Evolutionary conservation across 2,797 vertebrate species (phyloP), one percentile per base, ranked within the genome.

Genomic region (Sebastolobus altivelis): DNA sequence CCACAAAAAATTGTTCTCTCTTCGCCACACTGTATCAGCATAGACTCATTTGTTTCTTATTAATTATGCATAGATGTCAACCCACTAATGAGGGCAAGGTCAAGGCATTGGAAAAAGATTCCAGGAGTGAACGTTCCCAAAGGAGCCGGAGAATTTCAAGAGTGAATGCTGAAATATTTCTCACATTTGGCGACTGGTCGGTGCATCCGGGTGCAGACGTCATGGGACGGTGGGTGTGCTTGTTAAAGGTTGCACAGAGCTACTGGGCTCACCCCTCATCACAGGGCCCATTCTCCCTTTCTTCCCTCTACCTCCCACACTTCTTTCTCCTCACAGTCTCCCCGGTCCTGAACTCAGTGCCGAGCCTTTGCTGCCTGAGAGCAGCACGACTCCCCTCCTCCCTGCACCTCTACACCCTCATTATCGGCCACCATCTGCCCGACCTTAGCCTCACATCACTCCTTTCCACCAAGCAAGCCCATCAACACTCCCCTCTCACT

Each of bases 381-480:
- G 79, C 90, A 89, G 85, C 90, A 85, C 33, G 84, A 79, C 77
- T 87, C 80, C 83, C 89, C 83, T 87, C 82, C 84, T 87, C 86
- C 79, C 79, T 65, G 66, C 81, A 92, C 88, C 90, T 91, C 89
- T 79, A 88, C 86, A 88, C 92, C 90, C 93, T 96, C 94, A 95
- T 96, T 95, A 95, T 92, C 84, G 58, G 86, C 87, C 88, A 86
- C 95, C 96, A 96, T 95, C 95, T 95, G 95, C 87, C 93, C 76
- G 75, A 88, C 90, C 86, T 91, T 67, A 91, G 85, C 90, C 89
- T 89, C 89, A 86, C 88, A 88, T 93, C 89, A 68, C 82, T 88
- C 77, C 84, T 67, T 66, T 90, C 79, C 87, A 87, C 81, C 80
- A 72, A 67, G 83, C 80, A 68, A 79, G 61, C 87, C 82, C 87